Evolutionary conservation across 92 coral and sea anemone genomes (phyloP).

Genomic region (Phenganax stokvisi): DNA sequence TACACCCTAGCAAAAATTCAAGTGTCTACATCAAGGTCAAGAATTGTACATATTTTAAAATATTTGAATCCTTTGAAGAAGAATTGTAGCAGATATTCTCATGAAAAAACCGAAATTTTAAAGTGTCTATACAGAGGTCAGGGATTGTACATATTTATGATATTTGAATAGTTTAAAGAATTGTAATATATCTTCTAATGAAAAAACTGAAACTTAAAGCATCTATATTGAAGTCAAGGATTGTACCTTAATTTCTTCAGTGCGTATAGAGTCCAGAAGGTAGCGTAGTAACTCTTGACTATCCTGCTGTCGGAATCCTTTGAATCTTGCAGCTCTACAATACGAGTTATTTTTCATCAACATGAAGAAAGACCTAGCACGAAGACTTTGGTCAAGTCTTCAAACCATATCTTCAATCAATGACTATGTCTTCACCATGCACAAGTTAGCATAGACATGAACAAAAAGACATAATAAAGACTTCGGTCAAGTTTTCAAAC

Average conservation of each 20-base stretch:
- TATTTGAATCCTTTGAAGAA: neutral
- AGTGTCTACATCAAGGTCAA: too few species aligned
- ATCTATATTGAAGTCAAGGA: neutral
- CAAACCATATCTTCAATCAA: neutral
- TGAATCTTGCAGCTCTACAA: conserved; percentile 77
- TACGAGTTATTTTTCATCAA: neutral
- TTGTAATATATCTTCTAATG: neutral
- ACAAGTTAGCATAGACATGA: too few species aligned
- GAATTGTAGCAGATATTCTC: neutral
- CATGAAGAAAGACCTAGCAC: too few species aligned
- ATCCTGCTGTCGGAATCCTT: conserved; percentile 94
- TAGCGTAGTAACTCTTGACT: conserved; percentile 94
- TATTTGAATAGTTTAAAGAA: neutral
- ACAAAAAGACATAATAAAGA: neutral
- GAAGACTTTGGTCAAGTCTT: neutral
- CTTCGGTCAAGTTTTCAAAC: neutral
- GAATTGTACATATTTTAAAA: too few species aligned
- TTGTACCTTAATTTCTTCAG: conserved; percentile 75
- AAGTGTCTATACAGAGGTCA: too few species aligned
- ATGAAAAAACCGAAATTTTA: neutral
- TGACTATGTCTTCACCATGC: neutral
- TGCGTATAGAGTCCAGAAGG: conserved; percentile 80
- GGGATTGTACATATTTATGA: too few species aligned
- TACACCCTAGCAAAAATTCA: conserved; percentile 51
- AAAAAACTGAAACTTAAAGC: neutral